Percentiles rank a stretch among this genome's conserved stretches.
phyloP scores from a whole-genome alignment of 2,888 invertebrate species.

The Trissolcus japonicus region DNA sequence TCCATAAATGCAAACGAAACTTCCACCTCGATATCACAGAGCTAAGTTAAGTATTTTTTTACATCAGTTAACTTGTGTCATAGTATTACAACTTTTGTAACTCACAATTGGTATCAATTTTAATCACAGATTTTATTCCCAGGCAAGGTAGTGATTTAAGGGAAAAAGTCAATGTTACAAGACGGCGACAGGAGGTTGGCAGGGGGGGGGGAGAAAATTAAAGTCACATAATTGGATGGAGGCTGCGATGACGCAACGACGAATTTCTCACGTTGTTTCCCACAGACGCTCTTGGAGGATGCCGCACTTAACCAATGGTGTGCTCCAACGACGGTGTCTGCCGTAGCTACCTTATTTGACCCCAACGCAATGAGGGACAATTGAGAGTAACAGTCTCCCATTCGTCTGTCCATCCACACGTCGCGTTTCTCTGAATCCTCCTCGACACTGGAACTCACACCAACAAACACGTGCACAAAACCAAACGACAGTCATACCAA shows the following conservation, averaged over 20 bases:
- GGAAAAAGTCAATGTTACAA: background rate
- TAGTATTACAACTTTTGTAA: too few species aligned
- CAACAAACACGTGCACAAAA: slow-evolving; percentile 62
- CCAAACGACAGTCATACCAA: slow-evolving; percentile 48
- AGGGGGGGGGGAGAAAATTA: slow-evolving; percentile 3
- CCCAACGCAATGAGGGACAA: slow-evolving; percentile 76
- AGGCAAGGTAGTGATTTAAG: too few species aligned
- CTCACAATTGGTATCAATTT: too few species aligned
- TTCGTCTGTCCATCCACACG: slow-evolving; percentile 70
- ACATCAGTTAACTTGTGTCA: too few species aligned
- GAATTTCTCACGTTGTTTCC: slow-evolving; percentile 58
- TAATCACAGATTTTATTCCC: too few species aligned
- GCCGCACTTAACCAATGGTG: slow-evolving; percentile 48
- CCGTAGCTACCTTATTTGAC: slow-evolving; percentile 76
- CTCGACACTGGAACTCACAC: slow-evolving; percentile 61
- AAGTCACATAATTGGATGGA: slow-evolving; percentile 37
- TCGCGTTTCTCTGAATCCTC: slow-evolving; percentile 67
- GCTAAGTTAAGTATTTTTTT: too few species aligned
- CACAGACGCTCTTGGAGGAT: slow-evolving; percentile 52
- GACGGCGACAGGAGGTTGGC: too few species aligned
- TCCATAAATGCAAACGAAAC: too few species aligned
- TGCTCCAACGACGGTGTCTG: slow-evolving; percentile 66
- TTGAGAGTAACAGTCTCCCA: slow-evolving; percentile 76
- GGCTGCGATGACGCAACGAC: slow-evolving; percentile 32
- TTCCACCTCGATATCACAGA: too few species aligned